These are phyloP conservation scores for Syngnathus typhle DNA, from an alignment of 2,113 vertebrate genomes.

Conservation along the genomic window DNA sequence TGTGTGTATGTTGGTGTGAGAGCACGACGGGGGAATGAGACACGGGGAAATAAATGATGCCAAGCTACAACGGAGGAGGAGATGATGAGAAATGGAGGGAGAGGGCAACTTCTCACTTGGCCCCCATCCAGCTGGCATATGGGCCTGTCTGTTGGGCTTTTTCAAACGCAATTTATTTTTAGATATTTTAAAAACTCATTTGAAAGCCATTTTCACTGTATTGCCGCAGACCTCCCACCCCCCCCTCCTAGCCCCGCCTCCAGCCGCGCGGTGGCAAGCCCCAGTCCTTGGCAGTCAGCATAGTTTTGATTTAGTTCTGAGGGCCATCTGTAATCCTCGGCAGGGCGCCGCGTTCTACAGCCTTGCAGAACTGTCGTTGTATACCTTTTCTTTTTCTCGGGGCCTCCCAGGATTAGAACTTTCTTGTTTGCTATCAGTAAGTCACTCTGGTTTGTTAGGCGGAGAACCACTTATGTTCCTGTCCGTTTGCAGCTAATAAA, in stretches of 20 bases:
- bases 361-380: neutral
- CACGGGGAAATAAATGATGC: slow-evolving; percentile 33
- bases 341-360: slow-evolving; percentile 26
- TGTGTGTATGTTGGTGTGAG: slow-evolving; percentile 1
- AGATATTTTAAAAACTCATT: slow-evolving; percentile 72
- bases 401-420: slow-evolving; percentile 31
- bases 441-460: slow-evolving; percentile 1
- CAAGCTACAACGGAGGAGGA: slow-evolving; percentile 27
- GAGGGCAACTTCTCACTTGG: slow-evolving; percentile 57
- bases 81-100: slow-evolving; percentile 39
- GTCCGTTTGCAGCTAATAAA: neutral
- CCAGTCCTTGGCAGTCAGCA: slow-evolving; percentile 59
- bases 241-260: slow-evolving; percentile 28
- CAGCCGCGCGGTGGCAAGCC: slow-evolving; percentile 46
- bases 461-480: neutral
- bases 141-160: slow-evolving; percentile 58
- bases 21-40: slow-evolving; percentile 14
- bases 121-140: slow-evolving; percentile 51
- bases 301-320: slow-evolving; percentile 68
- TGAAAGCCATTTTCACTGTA: slow-evolving; percentile 59
- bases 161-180: slow-evolving; percentile 71
- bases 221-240: slow-evolving; percentile 34
- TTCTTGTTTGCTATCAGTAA: slow-evolving; percentile 20
- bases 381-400: slow-evolving; percentile 19
- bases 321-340: slow-evolving; percentile 67